A percentile compares a stretch with the other conserved stretches of the same genome.
phyloP scores from a whole-genome alignment of 2,113 vertebrate species.

The Labrus mixtus region DNA sequence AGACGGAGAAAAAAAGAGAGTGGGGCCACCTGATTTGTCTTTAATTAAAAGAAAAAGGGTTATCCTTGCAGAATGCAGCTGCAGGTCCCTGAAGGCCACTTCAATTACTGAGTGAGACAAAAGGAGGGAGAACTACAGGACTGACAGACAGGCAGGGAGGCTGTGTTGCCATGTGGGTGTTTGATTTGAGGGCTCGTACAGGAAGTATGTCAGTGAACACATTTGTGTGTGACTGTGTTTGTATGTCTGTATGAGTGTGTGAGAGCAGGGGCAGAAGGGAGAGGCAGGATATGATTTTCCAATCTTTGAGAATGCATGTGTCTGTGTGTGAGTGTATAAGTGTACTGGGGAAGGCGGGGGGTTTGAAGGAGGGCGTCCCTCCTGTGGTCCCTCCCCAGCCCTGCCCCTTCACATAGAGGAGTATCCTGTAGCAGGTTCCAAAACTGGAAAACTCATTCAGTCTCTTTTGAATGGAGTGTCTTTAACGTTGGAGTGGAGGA shows the following conservation, averaged over 20 bases:
- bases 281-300: constrained; percentile 48
- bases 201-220: background rate
- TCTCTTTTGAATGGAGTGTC: constrained; percentile 79
- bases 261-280: constrained; percentile 26
- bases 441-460: constrained; percentile 80
- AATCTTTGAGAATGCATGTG: constrained; percentile 15
- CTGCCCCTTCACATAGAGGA: constrained; percentile 76
- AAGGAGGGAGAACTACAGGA: constrained; percentile 25
- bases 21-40: constrained; percentile 58
- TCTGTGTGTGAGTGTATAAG: background rate
- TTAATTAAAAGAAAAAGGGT: constrained; percentile 77
- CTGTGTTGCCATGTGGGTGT: background rate
- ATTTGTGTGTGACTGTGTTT: background rate
- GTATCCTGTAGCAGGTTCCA: constrained; percentile 75
- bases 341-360: constrained; percentile 11
- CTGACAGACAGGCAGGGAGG: background rate
- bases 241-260: constrained; percentile 17
- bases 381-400: constrained; percentile 67
- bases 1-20: constrained; percentile 44
- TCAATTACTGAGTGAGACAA: constrained; percentile 66
- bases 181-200: background rate
- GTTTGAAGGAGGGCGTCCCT: constrained; percentile 68
- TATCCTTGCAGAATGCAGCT: constrained; percentile 57
- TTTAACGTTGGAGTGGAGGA: constrained; percentile 71
- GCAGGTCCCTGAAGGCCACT: constrained; percentile 57